Evolutionary conservation across 1,140 invertebrate genomes (phyloP), one percentile per base, ranked within the genome.

Genomic region (Anagrus nilaparvatae): DNA sequence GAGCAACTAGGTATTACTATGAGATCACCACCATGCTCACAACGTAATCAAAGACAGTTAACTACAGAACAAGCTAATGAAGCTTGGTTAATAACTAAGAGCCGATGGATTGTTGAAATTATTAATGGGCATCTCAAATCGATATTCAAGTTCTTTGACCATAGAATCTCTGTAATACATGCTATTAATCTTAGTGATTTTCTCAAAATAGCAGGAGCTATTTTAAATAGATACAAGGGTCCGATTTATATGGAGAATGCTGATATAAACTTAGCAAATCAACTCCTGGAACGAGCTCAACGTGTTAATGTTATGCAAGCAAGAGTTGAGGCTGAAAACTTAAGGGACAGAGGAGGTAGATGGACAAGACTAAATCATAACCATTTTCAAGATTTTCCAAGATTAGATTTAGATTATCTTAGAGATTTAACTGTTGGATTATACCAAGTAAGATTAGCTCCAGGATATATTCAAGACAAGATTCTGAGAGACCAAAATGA

Each of bases 81-180:
- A 17, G 35, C 43, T 7, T 30, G 47, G 4, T 24, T 46, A 6
- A 42, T 54, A 0, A 50, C 50, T 1, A 52, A 48, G 31, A 19
- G 20, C 12, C 37, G 50, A 29, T 52, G 48, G 50, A 38, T 50
- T n/a, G 50, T 52, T 2, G 51, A 55, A 41, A 21, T 40, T 0
- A 14, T 41, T 10, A 51, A 55, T 46, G 45, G 50, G 0, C 46
- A 47, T 13, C 20, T 53, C 0, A 55, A 53, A 39, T 18, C 14
- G 10, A 43, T 37, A 9, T 53, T 46, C 20, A 49, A 49, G 21
- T 39, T 52, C 3, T 39, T 54, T 1, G n/a, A 36, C 8, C n/a
- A 41, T 7, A 13, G 24, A 2, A 38, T 50, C 17, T 31, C 31
- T 25, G 40, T 36, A 4, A 18, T 13, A 1, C 27, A 46, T 27